phyloP scores from a whole-genome alignment of 2,797 vertebrate genomes.

The Taenioides sp. region DNA sequence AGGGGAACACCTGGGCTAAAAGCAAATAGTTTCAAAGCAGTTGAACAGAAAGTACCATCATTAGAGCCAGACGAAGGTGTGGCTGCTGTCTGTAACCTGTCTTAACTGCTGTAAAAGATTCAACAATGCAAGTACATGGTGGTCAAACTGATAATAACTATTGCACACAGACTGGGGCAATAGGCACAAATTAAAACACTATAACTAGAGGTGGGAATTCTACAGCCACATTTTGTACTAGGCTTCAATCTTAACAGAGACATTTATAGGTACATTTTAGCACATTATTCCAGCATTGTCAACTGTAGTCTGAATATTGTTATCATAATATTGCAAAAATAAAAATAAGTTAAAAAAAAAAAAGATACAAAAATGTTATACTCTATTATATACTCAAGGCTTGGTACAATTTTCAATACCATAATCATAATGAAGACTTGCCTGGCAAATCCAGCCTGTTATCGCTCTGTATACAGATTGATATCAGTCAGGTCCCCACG shows the following conservation, averaged over 20 bases:
- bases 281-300: too few relatives aligned
- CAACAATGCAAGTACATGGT: slow-evolving; percentile 1
- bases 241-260: too few relatives aligned
- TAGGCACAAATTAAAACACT: not conserved
- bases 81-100: not conserved
- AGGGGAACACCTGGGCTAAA: slow-evolving; percentile 34
- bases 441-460: too few relatives aligned
- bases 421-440: not conserved
- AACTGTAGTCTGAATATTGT: too few relatives aligned
- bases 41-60: slow-evolving; percentile 24
- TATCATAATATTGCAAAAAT: too few relatives aligned
- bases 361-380: too few relatives aligned
- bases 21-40: slow-evolving; percentile 50
- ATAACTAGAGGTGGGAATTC: not conserved
- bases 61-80: slow-evolving; percentile 18
- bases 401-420: not conserved
- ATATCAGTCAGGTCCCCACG: too few relatives aligned
- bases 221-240: too few relatives aligned
- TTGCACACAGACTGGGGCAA: not conserved
- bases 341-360: too few relatives aligned
- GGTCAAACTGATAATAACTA: not conserved
- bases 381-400: not conserved
- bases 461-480: too few relatives aligned
- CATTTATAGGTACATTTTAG: too few relatives aligned
- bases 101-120: slow-evolving; percentile 10